Evolutionary conservation across 1,140 invertebrate species (phyloP), one percentile per base, ranked within the genome.

Genomic region (Orius insidiosus): DNA sequence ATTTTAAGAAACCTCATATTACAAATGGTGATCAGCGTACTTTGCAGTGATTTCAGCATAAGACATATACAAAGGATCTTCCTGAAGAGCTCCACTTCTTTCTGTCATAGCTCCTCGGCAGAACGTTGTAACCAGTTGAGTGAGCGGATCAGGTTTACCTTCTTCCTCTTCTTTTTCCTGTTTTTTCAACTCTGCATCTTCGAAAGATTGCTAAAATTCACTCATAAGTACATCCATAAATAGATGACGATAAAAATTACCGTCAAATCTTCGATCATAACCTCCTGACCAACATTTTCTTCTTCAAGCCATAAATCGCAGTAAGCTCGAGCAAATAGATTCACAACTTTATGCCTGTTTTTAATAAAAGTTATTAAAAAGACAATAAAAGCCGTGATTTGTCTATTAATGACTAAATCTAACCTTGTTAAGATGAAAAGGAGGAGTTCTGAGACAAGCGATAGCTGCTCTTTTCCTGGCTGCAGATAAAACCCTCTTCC

Each of bases 61-160:
- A 10, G 88, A 82, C 83, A 97, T 95, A 61, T 97, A 99, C 1
- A 99, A 66, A 1, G 75, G 70, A 70, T 98, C 94, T 61, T 97
- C 93, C 64, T 85, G 74, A 52, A 89, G 68, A 49, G 83, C 83
- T 9, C 85, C 84, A 47, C 81, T 85, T 40, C 82, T 68, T 65
- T 98, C 93, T 5, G 90, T 97, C 74, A 96, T 98, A 1, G 96
- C 95, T 2, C 92, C 88, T 32, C 95, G 70, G 59, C 89, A 95
- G 71, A 99, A 95, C 0, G 92, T 95, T 7, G 88, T 93, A 0
- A 98, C 92, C 13, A 99, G 67, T 61, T 99, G 96, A 0, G 81
- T 88, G 13, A 99, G 66, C 2, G 93, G 92, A 68, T 99, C 94
- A 0, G 93, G 88, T 58, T 87, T 90, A 8, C 76, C 74, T 58